phyloP scores from a whole-genome alignment of 2,113 vertebrate genomes.

The Archilochus colubris region DNA sequence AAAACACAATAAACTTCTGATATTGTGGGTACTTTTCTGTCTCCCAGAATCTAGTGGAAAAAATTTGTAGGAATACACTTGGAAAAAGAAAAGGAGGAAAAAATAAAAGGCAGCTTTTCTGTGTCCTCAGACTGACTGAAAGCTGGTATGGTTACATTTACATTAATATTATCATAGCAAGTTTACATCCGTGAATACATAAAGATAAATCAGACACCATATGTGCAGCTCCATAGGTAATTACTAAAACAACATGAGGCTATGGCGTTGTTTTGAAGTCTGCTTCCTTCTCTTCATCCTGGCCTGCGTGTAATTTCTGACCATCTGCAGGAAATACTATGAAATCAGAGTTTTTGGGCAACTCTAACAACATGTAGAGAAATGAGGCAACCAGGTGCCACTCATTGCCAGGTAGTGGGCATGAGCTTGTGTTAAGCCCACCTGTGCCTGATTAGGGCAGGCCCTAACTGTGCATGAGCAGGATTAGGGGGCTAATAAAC shows the following conservation, averaged over 20 bases:
- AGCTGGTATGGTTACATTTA: background rate
- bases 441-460: no score
- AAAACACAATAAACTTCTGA: background rate
- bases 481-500: no score
- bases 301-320: background rate
- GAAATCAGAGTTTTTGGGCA: background rate
- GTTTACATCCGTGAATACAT: slow-evolving; percentile 2
- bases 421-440: no score
- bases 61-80: background rate
- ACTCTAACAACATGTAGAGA: background rate
- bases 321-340: background rate
- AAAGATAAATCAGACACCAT: slow-evolving; percentile 16
- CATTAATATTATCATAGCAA: background rate
- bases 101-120: background rate
- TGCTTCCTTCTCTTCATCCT: background rate
- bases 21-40: background rate
- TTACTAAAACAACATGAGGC: background rate
- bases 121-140: background rate
- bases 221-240: background rate
- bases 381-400: no score
- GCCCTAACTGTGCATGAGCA: no score
- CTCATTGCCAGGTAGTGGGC: no score
- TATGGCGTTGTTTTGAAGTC: slow-evolving; percentile 26
- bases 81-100: background rate
- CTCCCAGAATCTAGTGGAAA: background rate